Percentiles rank a stretch among this genome's conserved stretches.
phyloP scores from a whole-genome alignment of 2,113 vertebrate species.

The Dipodomys merriami region DNA sequence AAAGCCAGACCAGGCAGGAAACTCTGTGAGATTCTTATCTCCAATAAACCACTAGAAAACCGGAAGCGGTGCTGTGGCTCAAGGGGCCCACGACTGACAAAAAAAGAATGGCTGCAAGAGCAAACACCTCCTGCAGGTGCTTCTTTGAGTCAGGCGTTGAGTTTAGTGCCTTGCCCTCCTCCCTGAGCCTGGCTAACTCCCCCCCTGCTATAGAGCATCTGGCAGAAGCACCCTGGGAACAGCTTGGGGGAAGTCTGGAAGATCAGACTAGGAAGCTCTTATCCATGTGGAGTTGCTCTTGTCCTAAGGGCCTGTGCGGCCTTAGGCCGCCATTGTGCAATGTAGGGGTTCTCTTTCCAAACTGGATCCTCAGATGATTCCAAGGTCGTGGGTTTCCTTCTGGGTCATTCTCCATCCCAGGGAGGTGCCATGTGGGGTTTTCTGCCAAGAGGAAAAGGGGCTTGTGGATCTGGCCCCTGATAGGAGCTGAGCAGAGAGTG shows the following conservation, averaged over 20 bases:
- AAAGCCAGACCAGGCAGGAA: too few relatives aligned
- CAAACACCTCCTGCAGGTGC: too few relatives aligned
- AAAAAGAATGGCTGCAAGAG: not conserved
- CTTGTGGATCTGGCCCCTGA: not conserved
- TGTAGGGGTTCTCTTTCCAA: not conserved
- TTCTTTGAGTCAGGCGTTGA: too few relatives aligned
- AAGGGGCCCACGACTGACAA: too few relatives aligned
- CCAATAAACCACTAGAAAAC: too few relatives aligned
- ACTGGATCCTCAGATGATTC: not conserved
- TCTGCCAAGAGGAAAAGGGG: not conserved
- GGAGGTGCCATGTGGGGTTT: not conserved
- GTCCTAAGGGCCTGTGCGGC: accelerated
- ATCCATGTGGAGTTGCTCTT: not conserved
- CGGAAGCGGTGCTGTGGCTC: too few relatives aligned
- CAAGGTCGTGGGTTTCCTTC: not conserved
- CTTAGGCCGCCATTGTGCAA: not conserved
- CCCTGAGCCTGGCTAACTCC: too few relatives aligned
- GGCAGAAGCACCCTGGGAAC: not conserved
- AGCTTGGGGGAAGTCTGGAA: not conserved
- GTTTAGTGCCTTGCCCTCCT: too few relatives aligned
- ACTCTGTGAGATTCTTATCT: too few relatives aligned
- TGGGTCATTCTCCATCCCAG: not conserved
- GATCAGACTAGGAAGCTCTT: not conserved
- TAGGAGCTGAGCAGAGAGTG: not conserved
- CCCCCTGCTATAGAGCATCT: not conserved